Evolutionary conservation across 2,888 invertebrate species (phyloP), one percentile per base, ranked within the genome.

Genomic region (Brenthis hecate): DNA sequence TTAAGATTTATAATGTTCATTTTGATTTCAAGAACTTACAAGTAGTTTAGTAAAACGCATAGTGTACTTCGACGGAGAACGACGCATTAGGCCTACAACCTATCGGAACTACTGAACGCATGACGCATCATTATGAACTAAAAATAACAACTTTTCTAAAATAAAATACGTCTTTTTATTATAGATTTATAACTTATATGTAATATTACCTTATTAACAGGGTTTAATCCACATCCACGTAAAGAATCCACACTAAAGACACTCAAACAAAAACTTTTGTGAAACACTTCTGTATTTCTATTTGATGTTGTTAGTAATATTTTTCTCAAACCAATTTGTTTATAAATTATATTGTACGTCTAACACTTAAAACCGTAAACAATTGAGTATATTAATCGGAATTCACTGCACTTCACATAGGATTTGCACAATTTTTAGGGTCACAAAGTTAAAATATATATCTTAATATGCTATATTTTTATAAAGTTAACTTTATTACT

Each of bases 221-320:
- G 72, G 76, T 75, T 78, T 76, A 86, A 83, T 87, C 83, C 85
- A 83, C 82, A 80, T 85, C 77, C 81, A 83, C 78, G 77, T 74
- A 77, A 75, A 74, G 85, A 89, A 91, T 91, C 89, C 91, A 89
- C 87, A 77, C 72, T 65, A 74, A 71, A 69, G 73, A 58, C 76
- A 77, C 78, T 72, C 68, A 47, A 65, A 47, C 54, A 56, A 70
- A 23, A 66, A 73, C 67, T 69, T 43, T 62, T 68, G 55, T 67
- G 57, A 62, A 65, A 54, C 66, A 72, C 71, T 48, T 54, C 23
- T 64, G 65, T 65, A 64, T 23, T 16, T 56, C 11, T 60, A 48
- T 64, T 19, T 28, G 28, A 36, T 48, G 48, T 19, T 56, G 60
- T 63, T 32, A 13, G 51, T 43, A 36, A 61, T 48, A 11, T 50